A percentile compares a stretch with the other conserved stretches of the same genome.
Conservation (phyloP, 2,797 vertebrate species). For the Danio albolineatus region DNA sequence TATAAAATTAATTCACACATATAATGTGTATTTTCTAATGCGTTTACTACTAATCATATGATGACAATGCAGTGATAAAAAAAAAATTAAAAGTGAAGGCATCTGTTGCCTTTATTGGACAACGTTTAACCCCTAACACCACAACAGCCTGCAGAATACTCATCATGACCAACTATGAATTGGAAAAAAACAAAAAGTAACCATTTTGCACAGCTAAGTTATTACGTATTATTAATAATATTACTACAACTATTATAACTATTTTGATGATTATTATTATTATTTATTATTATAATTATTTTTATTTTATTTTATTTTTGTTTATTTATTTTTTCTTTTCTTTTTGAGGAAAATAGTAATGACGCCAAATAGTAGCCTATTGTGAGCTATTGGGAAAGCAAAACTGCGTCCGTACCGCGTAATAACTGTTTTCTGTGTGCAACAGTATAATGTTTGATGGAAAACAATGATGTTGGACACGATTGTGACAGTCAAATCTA, state of each 20-base stretch:
- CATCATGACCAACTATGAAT: neutral
- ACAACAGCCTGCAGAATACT: neutral
- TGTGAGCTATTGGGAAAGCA: neutral
- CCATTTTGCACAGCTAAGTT: neutral
- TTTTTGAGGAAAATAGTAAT: neutral
- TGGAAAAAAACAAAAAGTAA: neutral
- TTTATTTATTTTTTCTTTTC: no score
- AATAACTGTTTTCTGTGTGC: neutral
- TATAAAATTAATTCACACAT: neutral
- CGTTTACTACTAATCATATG: no score
- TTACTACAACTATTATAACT: neutral
- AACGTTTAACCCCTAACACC: neutral
- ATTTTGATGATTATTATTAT: accelerated
- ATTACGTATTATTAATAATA: neutral
- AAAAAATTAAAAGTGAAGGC: neutral
- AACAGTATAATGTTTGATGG: neutral
- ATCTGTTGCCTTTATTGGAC: neutral
- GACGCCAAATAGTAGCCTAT: neutral
- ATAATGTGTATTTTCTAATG: no score
- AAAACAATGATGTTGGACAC: neutral
- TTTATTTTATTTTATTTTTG: no score
- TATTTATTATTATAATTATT: no score
- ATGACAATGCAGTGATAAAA: neutral
- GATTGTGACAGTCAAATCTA: neutral
- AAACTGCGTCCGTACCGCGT: neutral